Base-by-base conservation (phyloP, 1,140 invertebrate genomes). In the Magallana angulata region DNA sequence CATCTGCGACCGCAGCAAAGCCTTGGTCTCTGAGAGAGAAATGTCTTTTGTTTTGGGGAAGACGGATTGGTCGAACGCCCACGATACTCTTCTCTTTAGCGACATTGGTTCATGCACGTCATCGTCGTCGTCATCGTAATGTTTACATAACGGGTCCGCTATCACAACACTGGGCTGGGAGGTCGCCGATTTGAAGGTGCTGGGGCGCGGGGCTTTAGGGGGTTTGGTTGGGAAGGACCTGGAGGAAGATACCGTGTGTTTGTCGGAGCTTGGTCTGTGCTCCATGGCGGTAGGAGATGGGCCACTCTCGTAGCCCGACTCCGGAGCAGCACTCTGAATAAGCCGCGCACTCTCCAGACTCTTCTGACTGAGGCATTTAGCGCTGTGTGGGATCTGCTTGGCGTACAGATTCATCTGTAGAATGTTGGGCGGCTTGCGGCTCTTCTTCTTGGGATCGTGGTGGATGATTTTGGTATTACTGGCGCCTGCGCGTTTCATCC, bases 21-120 rank as follows among this genome's bases (percentile, higher is more conserved):
- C 87, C 88, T 94, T 95, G 24, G 93, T 94, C 85, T 95, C 94
- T 48, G 92, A 92, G 58, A 95, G 88, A 57, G 90, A 89, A 14
- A 94, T 91, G n/a, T 93, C 91, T 87, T 92, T 93, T 48, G 89
- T 88, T 82, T 91, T 91, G 30, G 92, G 91, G 64, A 94, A 86
- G 3, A 92, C 56, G 8, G 94, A 93, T 82, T 93, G 90, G 84
- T 95, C 94, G 91, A 95, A 95, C n/a, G 94, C 94, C 94, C 94
- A 95, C 6, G 94, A 94, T 7, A 94, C 91, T 89, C 94, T 91
- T 57, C 92, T 82, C 18, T 86, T 90, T 18, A 88, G 87, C 18
- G 62, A 82, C 76, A 62, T 86, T 81, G 48, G 87, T 83, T 68
- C n/a, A 11, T 48, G 56, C 24, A 59, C 88, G 5, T 83, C 71